Evolutionary conservation across 2,113 vertebrate genomes (phyloP).

Genomic region (Perognathus longimembris): DNA sequence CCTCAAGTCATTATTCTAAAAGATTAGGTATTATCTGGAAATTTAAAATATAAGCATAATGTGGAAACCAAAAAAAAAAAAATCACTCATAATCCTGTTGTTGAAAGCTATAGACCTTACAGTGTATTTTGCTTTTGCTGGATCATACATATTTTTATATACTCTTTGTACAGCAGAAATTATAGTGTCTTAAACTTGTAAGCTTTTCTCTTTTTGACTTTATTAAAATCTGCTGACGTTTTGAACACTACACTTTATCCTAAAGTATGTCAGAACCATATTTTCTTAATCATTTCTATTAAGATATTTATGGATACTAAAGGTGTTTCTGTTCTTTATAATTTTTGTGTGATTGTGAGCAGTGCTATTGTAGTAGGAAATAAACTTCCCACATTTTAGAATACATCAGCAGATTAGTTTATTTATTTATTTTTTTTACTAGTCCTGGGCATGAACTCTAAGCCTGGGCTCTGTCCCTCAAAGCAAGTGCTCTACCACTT

Average conservation of each 20-base stretch:
- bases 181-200: background rate
- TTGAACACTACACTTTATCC: background rate
- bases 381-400: slow-evolving; percentile 36
- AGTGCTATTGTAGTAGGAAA: background rate
- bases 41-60: slow-evolving; percentile 6
- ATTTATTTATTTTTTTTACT: no score
- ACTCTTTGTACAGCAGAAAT: background rate
- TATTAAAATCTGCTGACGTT: slow-evolving; percentile 14
- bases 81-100: background rate
- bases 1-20: slow-evolving; percentile 20
- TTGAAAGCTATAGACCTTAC: background rate
- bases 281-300: slow-evolving; percentile 32
- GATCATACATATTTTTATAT: background rate
- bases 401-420: background rate
- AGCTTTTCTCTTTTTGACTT: background rate
- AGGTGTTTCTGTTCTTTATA: background rate
- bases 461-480: no score
- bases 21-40: slow-evolving; percentile 3
- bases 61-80: no score
- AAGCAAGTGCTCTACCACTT: no score
- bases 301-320: background rate
- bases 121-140: background rate
- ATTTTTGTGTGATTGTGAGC: slow-evolving; percentile 21
- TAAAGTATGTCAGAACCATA: background rate
- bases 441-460: no score